Percentiles rank a stretch among this genome's conserved stretches.
Evolutionary conservation across 2,797 vertebrate genomes (phyloP).

Genomic region (Mormyrus proboscirostris): DNA sequence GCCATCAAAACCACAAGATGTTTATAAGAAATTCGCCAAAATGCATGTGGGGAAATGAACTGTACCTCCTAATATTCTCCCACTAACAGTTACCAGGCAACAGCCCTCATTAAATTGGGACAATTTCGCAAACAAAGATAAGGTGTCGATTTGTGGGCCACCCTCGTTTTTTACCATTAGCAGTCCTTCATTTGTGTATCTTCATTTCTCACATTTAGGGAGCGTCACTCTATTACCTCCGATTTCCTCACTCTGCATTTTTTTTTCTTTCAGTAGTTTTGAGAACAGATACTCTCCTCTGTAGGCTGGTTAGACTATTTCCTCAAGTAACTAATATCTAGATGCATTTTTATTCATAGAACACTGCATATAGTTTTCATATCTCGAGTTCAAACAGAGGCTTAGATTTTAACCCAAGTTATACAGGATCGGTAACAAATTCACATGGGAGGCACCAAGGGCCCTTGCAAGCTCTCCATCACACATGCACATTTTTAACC

Average conservation of each 20-base stretch:
- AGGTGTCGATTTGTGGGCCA: slow-evolving; percentile 9
- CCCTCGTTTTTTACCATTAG: slow-evolving; percentile 15
- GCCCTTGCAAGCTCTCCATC: neutral
- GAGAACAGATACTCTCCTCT: neutral
- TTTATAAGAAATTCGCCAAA: neutral
- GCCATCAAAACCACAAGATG: neutral
- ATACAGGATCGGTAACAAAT: neutral
- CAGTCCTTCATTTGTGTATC: neutral
- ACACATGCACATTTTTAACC: neutral
- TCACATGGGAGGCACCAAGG: neutral
- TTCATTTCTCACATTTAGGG: neutral
- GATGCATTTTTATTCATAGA: neutral
- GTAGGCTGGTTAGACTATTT: neutral
- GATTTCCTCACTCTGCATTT: neutral
- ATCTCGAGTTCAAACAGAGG: neutral
- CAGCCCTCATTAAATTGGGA: slow-evolving; percentile 19
- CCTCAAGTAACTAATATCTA: neutral
- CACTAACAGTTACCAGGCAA: slow-evolving; percentile 22
- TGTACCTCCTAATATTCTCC: neutral
- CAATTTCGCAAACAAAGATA: slow-evolving; percentile 16
- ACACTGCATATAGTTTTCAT: neutral
- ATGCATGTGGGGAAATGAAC: neutral
- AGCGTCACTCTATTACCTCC: neutral
- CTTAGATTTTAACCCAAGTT: neutral
- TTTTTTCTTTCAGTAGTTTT: neutral